A percentile compares a stretch with the other conserved stretches of the same genome.
Evolutionary conservation across 2,888 invertebrate genomes (phyloP).

Genomic region (Charanyca ferruginea): DNA sequence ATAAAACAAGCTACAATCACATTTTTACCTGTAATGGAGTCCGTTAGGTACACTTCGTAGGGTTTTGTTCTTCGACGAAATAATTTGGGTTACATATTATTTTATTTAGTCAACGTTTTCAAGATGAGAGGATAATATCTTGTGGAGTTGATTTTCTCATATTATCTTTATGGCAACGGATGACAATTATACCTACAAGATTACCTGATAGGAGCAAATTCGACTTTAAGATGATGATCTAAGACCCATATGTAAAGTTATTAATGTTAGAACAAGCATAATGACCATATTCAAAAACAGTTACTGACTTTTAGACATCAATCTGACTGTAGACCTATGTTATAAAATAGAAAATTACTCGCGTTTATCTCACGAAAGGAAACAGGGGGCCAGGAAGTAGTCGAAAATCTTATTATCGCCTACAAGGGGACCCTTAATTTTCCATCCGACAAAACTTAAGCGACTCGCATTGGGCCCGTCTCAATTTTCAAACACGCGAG

Average conservation of each 20-base stretch:
- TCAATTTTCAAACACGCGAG: constrained; percentile 39
- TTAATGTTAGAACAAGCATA: neutral
- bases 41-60: neutral
- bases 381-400: constrained; percentile 63
- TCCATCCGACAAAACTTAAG: constrained; percentile 57
- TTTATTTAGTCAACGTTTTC: no score
- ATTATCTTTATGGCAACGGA: no score
- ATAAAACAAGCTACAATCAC: neutral
- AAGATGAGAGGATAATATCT: neutral
- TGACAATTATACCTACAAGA: neutral
- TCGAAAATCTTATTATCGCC: constrained; percentile 69
- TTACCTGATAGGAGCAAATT: neutral
- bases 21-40: neutral
- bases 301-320: neutral
- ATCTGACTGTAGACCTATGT: constrained; percentile 4
- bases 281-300: neutral
- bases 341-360: constrained; percentile 33
- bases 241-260: no score
- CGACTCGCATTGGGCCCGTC: constrained; percentile 29
- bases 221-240: no score
- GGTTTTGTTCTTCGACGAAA: neutral
- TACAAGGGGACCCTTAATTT: constrained; percentile 69
- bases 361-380: constrained; percentile 38
- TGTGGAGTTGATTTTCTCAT: neutral
- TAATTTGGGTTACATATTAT: no score